These are phyloP conservation scores for Otus sunia DNA, from an alignment of 2,113 vertebrate genomes.

Conservation along the genomic window DNA sequence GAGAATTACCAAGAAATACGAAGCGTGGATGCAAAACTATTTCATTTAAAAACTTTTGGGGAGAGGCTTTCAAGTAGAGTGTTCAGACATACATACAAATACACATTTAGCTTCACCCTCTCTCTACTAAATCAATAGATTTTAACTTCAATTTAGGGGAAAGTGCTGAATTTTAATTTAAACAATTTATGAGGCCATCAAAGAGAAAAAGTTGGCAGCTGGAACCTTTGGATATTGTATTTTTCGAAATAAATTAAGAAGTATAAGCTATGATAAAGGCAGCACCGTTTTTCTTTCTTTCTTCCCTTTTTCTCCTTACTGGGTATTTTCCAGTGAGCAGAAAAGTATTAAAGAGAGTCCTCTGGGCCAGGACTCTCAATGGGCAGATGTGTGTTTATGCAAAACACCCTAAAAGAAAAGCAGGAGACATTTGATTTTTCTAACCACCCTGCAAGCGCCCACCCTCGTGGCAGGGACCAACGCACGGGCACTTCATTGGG, in stretches of 20 bases:
- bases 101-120: background rate
- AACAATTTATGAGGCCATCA: background rate
- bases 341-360: background rate
- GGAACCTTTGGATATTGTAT: background rate
- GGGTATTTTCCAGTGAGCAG: background rate
- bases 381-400: rapidly evolving
- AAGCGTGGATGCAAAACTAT: background rate
- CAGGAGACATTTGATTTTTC: background rate
- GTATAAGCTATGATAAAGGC: background rate
- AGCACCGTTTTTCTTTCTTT: background rate
- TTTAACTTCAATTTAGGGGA: background rate
- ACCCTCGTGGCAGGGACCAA: background rate
- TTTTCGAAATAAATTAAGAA: background rate
- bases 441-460: background rate
- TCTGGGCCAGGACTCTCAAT: background rate
- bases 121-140: background rate
- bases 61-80: too few relatives aligned
- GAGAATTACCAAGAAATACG: background rate
- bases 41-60: background rate
- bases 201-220: background rate
- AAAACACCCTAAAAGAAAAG: background rate
- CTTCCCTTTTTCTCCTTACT: background rate
- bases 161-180: background rate
- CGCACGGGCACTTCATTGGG: rapidly evolving
- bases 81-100: background rate